Percentiles rank a stretch among this genome's conserved stretches.
phyloP scores from a whole-genome alignment of 2,797 vertebrate species.

The Gadopsis marmoratus region DNA sequence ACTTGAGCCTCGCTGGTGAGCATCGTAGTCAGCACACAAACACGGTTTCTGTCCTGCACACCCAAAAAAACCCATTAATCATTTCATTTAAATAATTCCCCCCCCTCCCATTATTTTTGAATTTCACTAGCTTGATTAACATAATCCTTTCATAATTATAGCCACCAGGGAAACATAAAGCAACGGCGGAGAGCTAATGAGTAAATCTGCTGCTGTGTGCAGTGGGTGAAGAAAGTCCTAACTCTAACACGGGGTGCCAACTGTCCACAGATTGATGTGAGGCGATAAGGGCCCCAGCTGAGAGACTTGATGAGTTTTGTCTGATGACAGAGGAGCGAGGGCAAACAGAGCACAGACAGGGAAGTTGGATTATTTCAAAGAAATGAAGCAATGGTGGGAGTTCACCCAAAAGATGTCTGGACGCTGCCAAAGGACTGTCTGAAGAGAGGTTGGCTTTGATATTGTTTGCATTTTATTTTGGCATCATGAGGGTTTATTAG shows the following conservation, averaged over 20 bases:
- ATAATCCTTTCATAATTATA: neutral
- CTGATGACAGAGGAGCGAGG: slow-evolving; percentile 44
- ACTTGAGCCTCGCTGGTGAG: neutral
- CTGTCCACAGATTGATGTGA: slow-evolving; percentile 52
- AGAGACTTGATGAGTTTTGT: slow-evolving; percentile 51
- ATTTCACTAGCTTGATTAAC: slow-evolving; percentile 1
- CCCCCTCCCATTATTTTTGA: neutral
- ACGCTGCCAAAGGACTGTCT: slow-evolving; percentile 37
- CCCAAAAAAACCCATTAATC: no score
- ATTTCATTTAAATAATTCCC: no score
- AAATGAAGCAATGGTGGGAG: slow-evolving; percentile 38
- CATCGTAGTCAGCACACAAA: neutral
- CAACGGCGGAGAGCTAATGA: neutral
- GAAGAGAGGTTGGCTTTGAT: slow-evolving; percentile 41
- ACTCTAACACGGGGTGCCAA: slow-evolving; percentile 51
- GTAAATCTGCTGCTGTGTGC: slow-evolving; percentile 42
- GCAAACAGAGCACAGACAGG: neutral
- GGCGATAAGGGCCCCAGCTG: slow-evolving; percentile 42
- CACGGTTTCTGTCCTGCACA: neutral
- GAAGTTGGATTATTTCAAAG: slow-evolving; percentile 31
- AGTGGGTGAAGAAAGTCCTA: slow-evolving; percentile 32
- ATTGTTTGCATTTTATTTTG: slow-evolving; percentile 41
- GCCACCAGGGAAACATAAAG: neutral
- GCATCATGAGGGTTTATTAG: slow-evolving; percentile 42
- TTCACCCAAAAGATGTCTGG: slow-evolving; percentile 24